These are phyloP conservation scores for Strigamia maritima DNA, from an alignment of 2,888 invertebrate genomes.

Conservation along the genomic window DNA sequence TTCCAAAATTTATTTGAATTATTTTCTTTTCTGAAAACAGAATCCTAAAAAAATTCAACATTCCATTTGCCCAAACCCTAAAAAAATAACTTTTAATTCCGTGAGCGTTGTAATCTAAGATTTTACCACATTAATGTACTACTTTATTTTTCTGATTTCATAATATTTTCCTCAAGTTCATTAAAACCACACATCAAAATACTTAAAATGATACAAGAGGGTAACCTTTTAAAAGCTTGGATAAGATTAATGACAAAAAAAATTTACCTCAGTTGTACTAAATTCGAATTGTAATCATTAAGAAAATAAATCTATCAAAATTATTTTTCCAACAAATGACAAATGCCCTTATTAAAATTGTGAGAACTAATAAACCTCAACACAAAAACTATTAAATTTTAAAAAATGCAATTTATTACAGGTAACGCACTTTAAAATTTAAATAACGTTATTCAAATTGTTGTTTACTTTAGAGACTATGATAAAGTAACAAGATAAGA, in stretches of 20 bases:
- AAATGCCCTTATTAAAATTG: no score
- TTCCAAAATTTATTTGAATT: no score
- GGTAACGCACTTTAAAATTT: not conserved
- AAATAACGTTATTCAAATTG: not conserved
- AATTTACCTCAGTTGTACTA: not conserved
- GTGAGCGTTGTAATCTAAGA: not conserved
- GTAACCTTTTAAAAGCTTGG: not conserved
- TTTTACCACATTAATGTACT: not conserved
- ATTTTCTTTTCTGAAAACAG: no score
- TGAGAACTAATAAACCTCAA: no score
- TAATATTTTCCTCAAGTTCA: not conserved
- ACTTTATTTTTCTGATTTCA: not conserved
- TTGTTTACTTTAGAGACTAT: not conserved
- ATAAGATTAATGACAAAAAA: constrained; percentile 4
- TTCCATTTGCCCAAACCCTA: no score
- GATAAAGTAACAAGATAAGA: not conserved
- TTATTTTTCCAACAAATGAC: no score
- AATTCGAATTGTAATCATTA: no score
- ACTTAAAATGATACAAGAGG: not conserved
- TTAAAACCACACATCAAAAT: not conserved
- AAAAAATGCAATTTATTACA: not conserved
- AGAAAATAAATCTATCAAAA: no score
- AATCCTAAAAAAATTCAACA: no score
- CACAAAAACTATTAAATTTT: no score
- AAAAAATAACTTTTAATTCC: not conserved